Evolutionary conservation across 2,888 invertebrate genomes (phyloP), one percentile per base, ranked within the genome.

Genomic region (Drosophila helvetica): DNA sequence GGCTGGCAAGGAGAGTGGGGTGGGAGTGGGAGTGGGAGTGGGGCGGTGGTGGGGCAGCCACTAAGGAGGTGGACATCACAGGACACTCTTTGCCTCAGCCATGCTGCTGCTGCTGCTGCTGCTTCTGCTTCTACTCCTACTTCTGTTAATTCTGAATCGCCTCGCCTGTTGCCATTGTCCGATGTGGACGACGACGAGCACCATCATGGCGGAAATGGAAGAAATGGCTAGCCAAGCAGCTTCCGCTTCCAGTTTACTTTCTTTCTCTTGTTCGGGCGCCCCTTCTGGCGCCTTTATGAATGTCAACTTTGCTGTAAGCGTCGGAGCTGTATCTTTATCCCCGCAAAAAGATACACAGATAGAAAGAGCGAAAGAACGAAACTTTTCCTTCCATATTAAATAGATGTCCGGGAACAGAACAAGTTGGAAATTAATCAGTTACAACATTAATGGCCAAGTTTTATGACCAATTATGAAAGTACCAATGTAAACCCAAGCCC

Each of bases 121-220:
- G 33, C 33, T 33, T 33, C 33, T 38, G 27, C 9, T 7, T 27
- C 27, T 9, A 12, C 33, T 33, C 12, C 33, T 10, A 53, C 73
- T 57, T 45, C 70, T 81, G 82, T 86, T 87, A 87, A 85, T 87
- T 85, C 82, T 72, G 79, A 38, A 38, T 38, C n/a, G 61, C 62
- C 43, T 61, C 69, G 88, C 82, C 88, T 86, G 83, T 88, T 83
- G 82, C 82, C 81, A 77, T 85, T 81, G 79, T 77, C 71, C 57
- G 55, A 17, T 43, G 42, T 27, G 12, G 48, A 47, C 43, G 18
- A 47, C 30, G 56, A 12, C 30, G 46, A 18, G 33, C 53, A 22
- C 69, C 47, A 48, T 64, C 46, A 55, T 55, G 65, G 56, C 64
- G 70, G 70, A 71, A 73, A 71, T 71, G 70, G 47, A 72, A 63